Evolutionary conservation across 2,888 invertebrate genomes (phyloP).

Genomic region (Phengaris alcon): DNA sequence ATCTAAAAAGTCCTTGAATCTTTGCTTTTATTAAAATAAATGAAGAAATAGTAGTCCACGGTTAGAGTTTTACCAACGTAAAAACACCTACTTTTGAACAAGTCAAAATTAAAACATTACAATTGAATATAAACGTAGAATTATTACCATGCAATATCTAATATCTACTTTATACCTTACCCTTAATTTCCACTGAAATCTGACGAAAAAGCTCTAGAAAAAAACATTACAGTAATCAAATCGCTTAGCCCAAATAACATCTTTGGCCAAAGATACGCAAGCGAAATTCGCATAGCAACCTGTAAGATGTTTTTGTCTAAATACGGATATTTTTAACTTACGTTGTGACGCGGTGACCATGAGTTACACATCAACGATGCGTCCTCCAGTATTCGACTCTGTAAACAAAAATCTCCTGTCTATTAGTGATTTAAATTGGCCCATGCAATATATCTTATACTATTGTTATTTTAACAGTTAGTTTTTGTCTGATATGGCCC

Average conservation of each 20-base stretch:
- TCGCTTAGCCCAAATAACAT: constrained; percentile 42
- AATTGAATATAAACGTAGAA: not conserved
- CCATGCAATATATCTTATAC: constrained; percentile 43
- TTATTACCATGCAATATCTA: constrained; percentile 3
- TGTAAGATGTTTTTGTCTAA: constrained; percentile 19
- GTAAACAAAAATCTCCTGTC: constrained; percentile 74
- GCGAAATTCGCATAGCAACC: constrained; percentile 52
- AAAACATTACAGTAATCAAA: constrained; percentile 13
- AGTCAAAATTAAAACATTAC: no score
- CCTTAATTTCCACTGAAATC: not conserved
- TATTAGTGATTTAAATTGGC: constrained; percentile 44
- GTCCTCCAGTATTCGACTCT: constrained; percentile 94
- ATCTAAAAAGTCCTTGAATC: no score
- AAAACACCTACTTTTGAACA: no score
- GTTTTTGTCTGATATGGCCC: no score
- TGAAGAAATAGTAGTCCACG: no score
- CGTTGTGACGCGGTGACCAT: constrained; percentile 93
- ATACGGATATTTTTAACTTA: constrained; percentile 77
- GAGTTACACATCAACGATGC: constrained; percentile 95
- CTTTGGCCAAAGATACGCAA: constrained; percentile 72
- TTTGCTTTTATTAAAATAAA: no score
- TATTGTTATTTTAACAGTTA: not conserved
- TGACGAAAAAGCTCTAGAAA: not conserved
- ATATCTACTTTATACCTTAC: constrained; percentile 12
- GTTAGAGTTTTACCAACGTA: no score